Evolutionary conservation across 2,797 vertebrate genomes (phyloP), one percentile per base, ranked within the genome.

Genomic region (Dromococcyx pavoninus): DNA sequence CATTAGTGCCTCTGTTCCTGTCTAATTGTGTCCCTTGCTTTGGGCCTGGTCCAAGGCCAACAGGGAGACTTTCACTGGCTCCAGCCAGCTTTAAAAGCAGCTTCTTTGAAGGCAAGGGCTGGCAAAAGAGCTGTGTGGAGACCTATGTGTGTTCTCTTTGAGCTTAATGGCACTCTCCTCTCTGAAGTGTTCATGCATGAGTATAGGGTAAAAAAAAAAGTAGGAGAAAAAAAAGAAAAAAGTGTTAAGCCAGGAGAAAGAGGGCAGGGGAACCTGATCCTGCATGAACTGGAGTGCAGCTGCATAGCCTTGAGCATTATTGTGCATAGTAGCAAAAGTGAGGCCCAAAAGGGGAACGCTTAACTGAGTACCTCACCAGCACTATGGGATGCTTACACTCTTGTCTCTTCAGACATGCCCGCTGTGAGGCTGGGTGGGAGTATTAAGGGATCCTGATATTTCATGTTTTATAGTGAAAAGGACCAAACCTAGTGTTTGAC

Each of bases 221-320:
- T 1, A 17, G 53, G 24, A 35, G 56, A 44, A 48, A 43, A 33
- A 25, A 43, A 11, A 9, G 10, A 48, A 79, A 22, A 86, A 91
- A 91, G 57, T 88, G 89, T 73, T 95, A 94, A 97, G 91, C 87
- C 73, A 79, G 91, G 91, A 96, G 92, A 94, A 92, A 89, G 83
- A 95, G 93, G 95, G 95, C 95, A 96, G 67, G 89, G 95, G 96
- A 96, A 96, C 91, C 83, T 95, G 95, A 95, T 96, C 95, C 95
- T 95, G 88, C 94, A 93, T 39, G 91, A 96, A 92, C 83, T 39
- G 83, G 94, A 95, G 94, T 67, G 94, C 94, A 96, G 95, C 95
- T 97, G 95, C 95, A 96, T 96, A 90, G 95, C 96, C 96, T 91
- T 90, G 86, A 93, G 94, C 96, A 1, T 81, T 95, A 72, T 44